Evolutionary conservation across 1,140 invertebrate species (phyloP), one percentile per base, ranked within the genome.

Genomic region (Scaptomyza pallida): DNA sequence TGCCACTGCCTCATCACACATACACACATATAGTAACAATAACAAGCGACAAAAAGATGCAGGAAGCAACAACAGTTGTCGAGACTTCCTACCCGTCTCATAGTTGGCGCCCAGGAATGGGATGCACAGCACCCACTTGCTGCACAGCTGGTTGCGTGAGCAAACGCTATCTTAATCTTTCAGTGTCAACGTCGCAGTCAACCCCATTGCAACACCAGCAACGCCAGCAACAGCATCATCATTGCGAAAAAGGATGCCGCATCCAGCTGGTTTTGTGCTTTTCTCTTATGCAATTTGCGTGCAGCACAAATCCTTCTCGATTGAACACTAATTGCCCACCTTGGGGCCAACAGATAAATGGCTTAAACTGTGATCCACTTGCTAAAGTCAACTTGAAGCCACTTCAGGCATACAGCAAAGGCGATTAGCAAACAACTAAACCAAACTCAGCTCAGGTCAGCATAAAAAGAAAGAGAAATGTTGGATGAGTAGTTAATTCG

Each of bases 1-100:
- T 75, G 77, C 72, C 67, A 63, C 60, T 67, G 63, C 52, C 54
- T 59, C 63, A 57, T 48, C 55, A 48, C 63, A 55, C 35, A 3
- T 10, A 13, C 17, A 33, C 52, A 56, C 10, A 44, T 9, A 16
- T 26, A 54, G 56, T 48, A 56, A 63, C 64, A 76, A 76, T 79
- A 73, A 71, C 60, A 63, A 79, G 75, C 80, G 75, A 85, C 80
- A 79, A 79, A 43, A 76, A 83, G 81, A 85, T 85, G 80, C 80
- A 85, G 80, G 80, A 85, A 85, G 80, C 80, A 79, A 85, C 80
- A 85, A 85, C 59, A 59, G 75, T 71, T 67, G 74, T 67, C 55
- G 69, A 30, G 26, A 85, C 80, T 85, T 85, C 80, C 75, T 85
- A 83, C 68, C 48, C 55, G 30, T 45, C 55, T 13, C 33, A 37